Base-by-base conservation (phyloP, 1,140 invertebrate genomes). In the Laupala kohalensis region DNA sequence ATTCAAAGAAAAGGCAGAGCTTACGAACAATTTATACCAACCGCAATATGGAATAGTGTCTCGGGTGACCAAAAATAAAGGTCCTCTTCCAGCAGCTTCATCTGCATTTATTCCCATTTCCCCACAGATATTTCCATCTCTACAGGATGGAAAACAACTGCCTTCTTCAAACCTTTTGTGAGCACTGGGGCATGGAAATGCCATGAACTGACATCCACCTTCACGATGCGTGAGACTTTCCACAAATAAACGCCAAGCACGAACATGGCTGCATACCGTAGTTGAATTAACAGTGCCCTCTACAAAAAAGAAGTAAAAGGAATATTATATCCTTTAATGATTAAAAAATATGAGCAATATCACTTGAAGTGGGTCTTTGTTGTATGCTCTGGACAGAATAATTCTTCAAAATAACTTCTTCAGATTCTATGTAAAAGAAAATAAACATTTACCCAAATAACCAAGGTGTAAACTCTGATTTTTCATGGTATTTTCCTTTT, bases 1-100 rank as follows among this genome's bases (percentile, higher is more conserved):
- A n/a, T n/a, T n/a, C n/a, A n/a, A n/a, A n/a, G n/a, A n/a, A n/a
- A n/a, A n/a, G n/a, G n/a, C n/a, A n/a, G n/a, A n/a, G n/a, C n/a
- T n/a, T n/a, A n/a, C n/a, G n/a, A n/a, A n/a, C n/a, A 2, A 2
- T 53, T 53, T 4, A 53, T 15, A 19, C 71, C 74, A 80, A 84
- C 84, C 84, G 74, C 84, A 85, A 75, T 79, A 85, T 12, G 84
- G 84, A 65, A 73, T 28, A 29, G 80, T 73, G 12, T 79, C 78
- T 73, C 81, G 77, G 0, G 84, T 85, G 3, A 80, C 74, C 15
- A 84, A 72, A 70, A 84, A 85, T 23, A 81, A 71, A 13, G 82
- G 76, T 23, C 82, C 81, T 27, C 75, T 73, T 27, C 79, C 80
- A 69, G 63, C 75, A 9, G 74, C 69, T 66, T 75, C 67, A 5